Evolutionary conservation across 1,140 invertebrate species (phyloP), one percentile per base, ranked within the genome.

Genomic region (Sycophila sp.): DNA sequence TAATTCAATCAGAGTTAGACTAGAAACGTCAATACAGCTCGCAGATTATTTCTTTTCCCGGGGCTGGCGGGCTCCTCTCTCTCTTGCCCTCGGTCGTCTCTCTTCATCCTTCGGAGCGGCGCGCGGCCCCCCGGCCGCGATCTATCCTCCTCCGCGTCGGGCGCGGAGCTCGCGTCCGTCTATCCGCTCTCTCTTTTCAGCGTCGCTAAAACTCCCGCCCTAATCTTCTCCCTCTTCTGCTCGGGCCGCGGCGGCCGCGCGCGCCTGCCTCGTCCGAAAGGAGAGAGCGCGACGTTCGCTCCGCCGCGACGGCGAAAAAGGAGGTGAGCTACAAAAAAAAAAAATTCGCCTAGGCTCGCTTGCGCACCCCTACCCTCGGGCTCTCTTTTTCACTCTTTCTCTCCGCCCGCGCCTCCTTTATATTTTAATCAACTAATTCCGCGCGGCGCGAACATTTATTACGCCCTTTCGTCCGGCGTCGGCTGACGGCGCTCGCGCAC

Each of bases 1-100:
- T 86, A 86, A 86, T 86, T 86, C 84, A 85, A 86, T 86, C 84
- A 86, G 83, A 86, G 84, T 85, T 85, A 86, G 85, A 86, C 84
- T 85, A 85, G 83, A 86, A 86, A 86, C 84, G 84, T 86, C 85
- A 86, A 86, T 86, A 86, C 84, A 86, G 85, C 84, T 86, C 84
- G 83, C 83, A 85, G 85, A 86, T 85, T 86, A 85, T 86, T 86
- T 86, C 83, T 86, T 86, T 86, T 86, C 85, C 84, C 84, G 83
- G n/a, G 84, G 84, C 83, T 81, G 63, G n/a, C 76, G 73, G 73
- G 63, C 72, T n/a, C 38, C 62, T 36, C 66, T 74, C 56, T 67
- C 67, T 76, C 66, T 73, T 64, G 72, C 67, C 65, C 70, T 64
- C 58, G 49, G 56, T n/a, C n/a, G n/a, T 28, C 45, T 66, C 56